Evolutionary conservation across 2,797 vertebrate genomes (phyloP).

Genomic region (Chaenodraco wilsoni): DNA sequence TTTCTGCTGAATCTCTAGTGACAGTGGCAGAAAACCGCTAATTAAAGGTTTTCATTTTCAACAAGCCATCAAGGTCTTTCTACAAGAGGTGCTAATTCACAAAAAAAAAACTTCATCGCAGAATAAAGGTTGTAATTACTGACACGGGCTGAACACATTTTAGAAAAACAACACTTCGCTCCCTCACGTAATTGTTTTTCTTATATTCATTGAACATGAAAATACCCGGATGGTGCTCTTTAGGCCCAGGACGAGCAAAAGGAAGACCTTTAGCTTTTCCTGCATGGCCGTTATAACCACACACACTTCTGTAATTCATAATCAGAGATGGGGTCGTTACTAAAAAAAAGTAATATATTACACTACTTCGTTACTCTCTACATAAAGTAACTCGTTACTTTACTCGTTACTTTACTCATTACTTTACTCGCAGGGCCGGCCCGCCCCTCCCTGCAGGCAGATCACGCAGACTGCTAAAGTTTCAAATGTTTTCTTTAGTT

Average conservation of each 20-base stretch:
- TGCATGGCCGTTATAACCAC: conserved; percentile 17
- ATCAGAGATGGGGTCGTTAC: neutral
- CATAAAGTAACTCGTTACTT: too few relatives aligned
- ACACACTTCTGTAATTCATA: conserved; percentile 36
- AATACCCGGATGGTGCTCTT: conserved; percentile 1
- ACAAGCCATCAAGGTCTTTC: conserved; percentile 21
- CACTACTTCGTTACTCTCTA: too few relatives aligned
- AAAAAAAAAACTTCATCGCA: conserved; percentile 8
- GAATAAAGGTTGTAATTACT: conserved; percentile 19
- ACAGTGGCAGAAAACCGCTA: conserved; percentile 17
- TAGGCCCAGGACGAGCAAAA: conserved; percentile 19
- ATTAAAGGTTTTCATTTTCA: conserved; percentile 41
- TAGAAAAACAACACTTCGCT: conserved; percentile 1
- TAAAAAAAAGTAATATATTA: too few relatives aligned
- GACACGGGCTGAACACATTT: conserved; percentile 19
- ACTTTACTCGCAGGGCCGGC: too few relatives aligned
- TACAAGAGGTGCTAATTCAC: conserved; percentile 12
- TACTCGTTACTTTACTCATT: too few relatives aligned
- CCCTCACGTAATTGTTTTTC: conserved; percentile 10
- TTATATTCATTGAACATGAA: conserved; percentile 31
- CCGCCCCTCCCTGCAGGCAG: too few relatives aligned
- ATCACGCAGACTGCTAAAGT: too few relatives aligned
- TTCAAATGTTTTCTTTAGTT: too few relatives aligned
- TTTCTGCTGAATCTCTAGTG: conserved; percentile 26
- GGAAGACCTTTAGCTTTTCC: conserved; percentile 32